These are phyloP conservation scores for Sebastes schlegelii DNA, from an alignment of 2,113 vertebrate species.

Conservation along the genomic window DNA sequence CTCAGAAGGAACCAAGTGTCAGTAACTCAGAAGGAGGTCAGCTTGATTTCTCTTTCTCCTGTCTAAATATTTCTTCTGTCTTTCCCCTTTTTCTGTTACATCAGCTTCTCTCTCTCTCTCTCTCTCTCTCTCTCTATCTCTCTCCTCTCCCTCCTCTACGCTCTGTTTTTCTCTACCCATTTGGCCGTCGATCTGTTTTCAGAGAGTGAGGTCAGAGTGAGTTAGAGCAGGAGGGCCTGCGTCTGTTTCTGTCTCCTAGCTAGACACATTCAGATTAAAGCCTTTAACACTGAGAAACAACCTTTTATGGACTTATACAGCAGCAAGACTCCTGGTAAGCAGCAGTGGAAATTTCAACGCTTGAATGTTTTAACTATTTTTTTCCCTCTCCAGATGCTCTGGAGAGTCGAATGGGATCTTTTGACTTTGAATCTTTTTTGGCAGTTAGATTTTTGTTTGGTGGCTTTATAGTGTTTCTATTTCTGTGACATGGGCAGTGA, in stretches of 20 bases:
- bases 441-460: constrained; percentile 5
- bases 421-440: constrained; percentile 33
- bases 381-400: constrained; percentile 39
- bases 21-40: constrained; percentile 31
- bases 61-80: constrained; percentile 53
- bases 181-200: constrained; percentile 75
- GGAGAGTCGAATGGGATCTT: constrained; percentile 31
- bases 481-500: not conserved
- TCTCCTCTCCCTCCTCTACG: constrained; percentile 47
- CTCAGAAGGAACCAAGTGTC: constrained; percentile 23
- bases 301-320: constrained; percentile 80
- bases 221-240: constrained; percentile 78
- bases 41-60: constrained; percentile 40
- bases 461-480: constrained; percentile 5
- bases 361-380: constrained; percentile 60
- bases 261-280: constrained; percentile 77
- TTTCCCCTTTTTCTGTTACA: not conserved
- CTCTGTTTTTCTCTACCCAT: constrained; percentile 63
- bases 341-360: constrained; percentile 62
- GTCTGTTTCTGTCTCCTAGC: constrained; percentile 76
- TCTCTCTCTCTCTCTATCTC: constrained; percentile 3
- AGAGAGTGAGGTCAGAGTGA: constrained; percentile 82
- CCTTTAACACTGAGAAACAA: constrained; percentile 75
- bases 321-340: constrained; percentile 73
- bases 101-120: constrained; percentile 18